phyloP scores from a whole-genome alignment of 2,113 vertebrate species.

The Morone saxatilis region DNA sequence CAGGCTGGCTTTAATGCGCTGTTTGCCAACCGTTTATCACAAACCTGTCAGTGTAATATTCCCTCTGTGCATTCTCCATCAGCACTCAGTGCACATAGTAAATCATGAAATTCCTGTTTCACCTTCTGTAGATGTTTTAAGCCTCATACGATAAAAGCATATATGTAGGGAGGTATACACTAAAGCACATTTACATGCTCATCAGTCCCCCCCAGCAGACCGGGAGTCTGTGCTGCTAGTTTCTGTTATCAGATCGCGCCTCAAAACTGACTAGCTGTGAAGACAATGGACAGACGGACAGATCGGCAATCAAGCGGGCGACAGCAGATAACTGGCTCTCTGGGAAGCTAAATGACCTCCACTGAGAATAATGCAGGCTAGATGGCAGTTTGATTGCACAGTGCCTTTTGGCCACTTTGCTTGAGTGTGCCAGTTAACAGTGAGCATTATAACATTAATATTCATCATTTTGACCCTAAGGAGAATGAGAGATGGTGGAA shows the following conservation, averaged over 20 bases:
- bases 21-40: conserved; percentile 28
- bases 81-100: background rate
- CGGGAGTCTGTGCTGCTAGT: background rate
- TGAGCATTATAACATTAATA: background rate
- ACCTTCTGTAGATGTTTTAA: conserved; percentile 10
- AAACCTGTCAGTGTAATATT: conserved; percentile 24
- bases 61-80: background rate
- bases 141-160: conserved; percentile 4
- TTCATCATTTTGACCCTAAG: conserved; percentile 1
- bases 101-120: conserved; percentile 36
- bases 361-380: conserved; percentile 18
- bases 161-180: background rate
- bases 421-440: conserved; percentile 4
- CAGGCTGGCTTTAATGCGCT: conserved; percentile 13
- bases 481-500: background rate
- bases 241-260: background rate
- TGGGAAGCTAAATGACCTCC: conserved; percentile 29
- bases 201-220: background rate
- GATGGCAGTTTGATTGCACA: conserved; percentile 41
- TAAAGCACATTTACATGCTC: conserved; percentile 18
- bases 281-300: conserved; percentile 11
- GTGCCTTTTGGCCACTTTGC: conserved; percentile 16
- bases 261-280: conserved; percentile 13
- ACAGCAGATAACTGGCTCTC: conserved; percentile 23
- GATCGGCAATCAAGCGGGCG: background rate